phyloP scores from a whole-genome alignment of 2,113 vertebrate genomes.

The Diadophis punctatus region DNA sequence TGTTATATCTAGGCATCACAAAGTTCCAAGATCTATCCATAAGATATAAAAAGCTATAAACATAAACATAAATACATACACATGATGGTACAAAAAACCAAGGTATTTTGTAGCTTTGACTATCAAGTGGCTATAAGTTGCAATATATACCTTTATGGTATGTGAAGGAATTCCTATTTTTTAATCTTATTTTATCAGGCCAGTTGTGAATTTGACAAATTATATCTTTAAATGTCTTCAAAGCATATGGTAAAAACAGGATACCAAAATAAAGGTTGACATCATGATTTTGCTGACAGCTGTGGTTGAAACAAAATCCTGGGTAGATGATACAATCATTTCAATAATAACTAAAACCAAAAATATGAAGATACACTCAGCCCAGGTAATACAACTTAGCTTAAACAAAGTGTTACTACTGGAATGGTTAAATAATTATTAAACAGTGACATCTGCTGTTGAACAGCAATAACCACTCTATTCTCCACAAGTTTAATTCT shows the following conservation, averaged over 20 bases:
- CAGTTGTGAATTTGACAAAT: neutral
- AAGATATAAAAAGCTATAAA: neutral
- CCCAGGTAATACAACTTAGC: neutral
- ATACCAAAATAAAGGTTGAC: neutral
- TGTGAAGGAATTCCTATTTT: neutral
- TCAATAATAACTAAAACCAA: neutral
- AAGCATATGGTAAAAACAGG: neutral
- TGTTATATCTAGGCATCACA: neutral
- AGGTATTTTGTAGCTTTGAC: neutral
- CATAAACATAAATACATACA: neutral
- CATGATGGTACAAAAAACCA: neutral
- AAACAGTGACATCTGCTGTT: slow-evolving; percentile 40
- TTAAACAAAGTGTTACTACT: neutral
- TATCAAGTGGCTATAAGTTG: neutral
- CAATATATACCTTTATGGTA: neutral
- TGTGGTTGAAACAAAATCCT: neutral
- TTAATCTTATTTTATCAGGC: neutral
- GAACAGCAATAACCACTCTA: slow-evolving; percentile 35
- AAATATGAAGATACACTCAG: neutral
- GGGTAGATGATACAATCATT: neutral
- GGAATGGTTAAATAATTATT: neutral
- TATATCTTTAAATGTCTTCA: neutral
- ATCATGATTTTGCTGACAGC: neutral
- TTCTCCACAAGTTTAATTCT: neutral
- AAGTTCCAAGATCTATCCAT: neutral